phyloP scores from a whole-genome alignment of 2,797 vertebrate genomes.

The Anolis apletophallus region DNA sequence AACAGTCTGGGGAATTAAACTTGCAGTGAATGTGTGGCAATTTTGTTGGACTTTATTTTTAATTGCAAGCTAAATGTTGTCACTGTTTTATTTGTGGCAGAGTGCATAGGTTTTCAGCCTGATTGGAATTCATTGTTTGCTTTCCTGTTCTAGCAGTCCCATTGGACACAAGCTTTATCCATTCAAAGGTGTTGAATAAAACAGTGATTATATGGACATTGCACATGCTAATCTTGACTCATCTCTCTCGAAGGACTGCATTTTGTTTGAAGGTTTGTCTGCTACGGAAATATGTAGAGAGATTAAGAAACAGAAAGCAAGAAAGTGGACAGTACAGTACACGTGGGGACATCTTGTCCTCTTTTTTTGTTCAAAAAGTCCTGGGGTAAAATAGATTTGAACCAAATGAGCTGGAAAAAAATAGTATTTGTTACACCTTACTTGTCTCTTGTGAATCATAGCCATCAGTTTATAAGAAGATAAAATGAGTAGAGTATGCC shows the following conservation, averaged over 20 bases:
- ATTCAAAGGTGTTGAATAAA: constrained; percentile 46
- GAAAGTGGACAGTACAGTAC: constrained; percentile 17
- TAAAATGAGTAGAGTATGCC: constrained; percentile 18
- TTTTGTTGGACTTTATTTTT: neutral
- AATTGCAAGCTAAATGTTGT: constrained; percentile 29
- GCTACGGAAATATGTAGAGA: constrained; percentile 2
- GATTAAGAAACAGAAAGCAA: constrained; percentile 3
- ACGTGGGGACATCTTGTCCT: constrained; percentile 8
- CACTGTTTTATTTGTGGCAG: neutral
- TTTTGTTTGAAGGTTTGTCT: constrained; percentile 40
- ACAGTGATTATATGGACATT: constrained; percentile 35
- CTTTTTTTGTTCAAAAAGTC: constrained; percentile 31
- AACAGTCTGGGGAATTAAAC: neutral
- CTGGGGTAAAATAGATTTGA: neutral
- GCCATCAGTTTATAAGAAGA: constrained; percentile 2
- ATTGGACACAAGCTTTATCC: constrained; percentile 22
- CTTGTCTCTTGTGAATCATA: constrained; percentile 15
- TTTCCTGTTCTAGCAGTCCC: constrained; percentile 30
- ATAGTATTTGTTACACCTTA: constrained; percentile 8
- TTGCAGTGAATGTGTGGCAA: neutral
- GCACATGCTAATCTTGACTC: constrained; percentile 39
- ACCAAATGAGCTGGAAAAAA: constrained; percentile 29
- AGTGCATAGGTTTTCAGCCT: constrained; percentile 14
- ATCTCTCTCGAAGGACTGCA: constrained; percentile 47
- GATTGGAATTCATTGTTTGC: constrained; percentile 45